A percentile compares a stretch with the other conserved stretches of the same genome.
phyloP scores from a whole-genome alignment of 1,140 invertebrate genomes.

The Drosophila funebris region DNA sequence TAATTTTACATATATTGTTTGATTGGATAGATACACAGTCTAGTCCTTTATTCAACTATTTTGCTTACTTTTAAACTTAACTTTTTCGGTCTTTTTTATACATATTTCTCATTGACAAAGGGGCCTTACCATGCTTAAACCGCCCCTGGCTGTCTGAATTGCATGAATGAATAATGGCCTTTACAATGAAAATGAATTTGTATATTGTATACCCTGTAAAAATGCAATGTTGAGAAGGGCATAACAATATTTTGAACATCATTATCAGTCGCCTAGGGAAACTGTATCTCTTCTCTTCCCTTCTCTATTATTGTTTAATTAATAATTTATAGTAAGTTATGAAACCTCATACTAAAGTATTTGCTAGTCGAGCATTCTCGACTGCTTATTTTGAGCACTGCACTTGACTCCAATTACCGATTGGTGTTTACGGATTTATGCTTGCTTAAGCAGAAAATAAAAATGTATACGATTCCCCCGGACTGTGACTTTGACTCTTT shows the following conservation, averaged over 20 bases:
- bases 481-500: neutral
- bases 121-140: neutral
- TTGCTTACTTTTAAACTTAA: too few species aligned
- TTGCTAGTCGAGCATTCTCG: neutral
- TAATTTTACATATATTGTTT: too few species aligned
- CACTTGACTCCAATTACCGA: slow-evolving; percentile 76
- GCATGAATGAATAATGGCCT: slow-evolving; percentile 18
- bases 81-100: neutral
- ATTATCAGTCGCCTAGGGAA: too few species aligned
- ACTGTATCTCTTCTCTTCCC: too few species aligned
- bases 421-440: slow-evolving; percentile 76
- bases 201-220: slow-evolving; percentile 13
- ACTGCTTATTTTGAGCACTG: slow-evolving; percentile 31
- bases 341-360: neutral
- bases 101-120: neutral
- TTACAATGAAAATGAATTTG: slow-evolving; percentile 25
- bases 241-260: neutral
- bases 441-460: slow-evolving; percentile 72
- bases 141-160: neutral
- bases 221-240: neutral
- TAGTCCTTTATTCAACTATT: too few species aligned
- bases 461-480: slow-evolving; percentile 19
- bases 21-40: too few species aligned
- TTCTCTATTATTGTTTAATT: too few species aligned
- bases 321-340: too few species aligned